Conservation (phyloP, 2,888 invertebrate genomes). For the Stramonita haemastoma region DNA sequence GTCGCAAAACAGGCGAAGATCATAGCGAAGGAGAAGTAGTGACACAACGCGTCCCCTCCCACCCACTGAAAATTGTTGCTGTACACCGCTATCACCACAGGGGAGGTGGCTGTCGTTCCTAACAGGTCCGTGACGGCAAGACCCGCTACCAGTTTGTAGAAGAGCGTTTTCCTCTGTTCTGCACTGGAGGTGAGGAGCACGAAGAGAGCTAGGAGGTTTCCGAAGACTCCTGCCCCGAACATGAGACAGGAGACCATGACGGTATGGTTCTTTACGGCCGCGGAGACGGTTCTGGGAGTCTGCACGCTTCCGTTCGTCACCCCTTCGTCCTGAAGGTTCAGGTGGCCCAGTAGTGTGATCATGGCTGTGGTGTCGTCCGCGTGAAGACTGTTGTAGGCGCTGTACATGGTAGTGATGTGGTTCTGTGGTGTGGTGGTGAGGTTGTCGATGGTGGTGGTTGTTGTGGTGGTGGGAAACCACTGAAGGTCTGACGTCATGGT, state of each 20-base stretch:
- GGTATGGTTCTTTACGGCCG: constrained; percentile 33
- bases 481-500: neutral
- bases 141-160: constrained; percentile 76
- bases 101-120: constrained; percentile 74
- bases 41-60: constrained; percentile 69
- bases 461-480: neutral
- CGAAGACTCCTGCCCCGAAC: constrained; percentile 69
- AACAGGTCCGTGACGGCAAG: constrained; percentile 75
- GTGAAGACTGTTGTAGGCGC: neutral
- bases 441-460: neutral
- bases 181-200: constrained; percentile 68
- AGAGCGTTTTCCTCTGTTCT: constrained; percentile 72
- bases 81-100: constrained; percentile 71
- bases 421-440: neutral
- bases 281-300: neutral
- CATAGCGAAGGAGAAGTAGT: constrained; percentile 77
- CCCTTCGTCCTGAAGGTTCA: neutral
- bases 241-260: constrained; percentile 61
- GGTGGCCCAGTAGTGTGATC: neutral
- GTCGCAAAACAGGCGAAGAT: constrained; percentile 74
- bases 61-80: constrained; percentile 70
- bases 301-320: neutral
- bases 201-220: constrained; percentile 75
- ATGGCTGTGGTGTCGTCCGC: neutral
- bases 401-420: neutral